Conservation (phyloP, 1,140 invertebrate genomes). For the Goniozus legneri region DNA sequence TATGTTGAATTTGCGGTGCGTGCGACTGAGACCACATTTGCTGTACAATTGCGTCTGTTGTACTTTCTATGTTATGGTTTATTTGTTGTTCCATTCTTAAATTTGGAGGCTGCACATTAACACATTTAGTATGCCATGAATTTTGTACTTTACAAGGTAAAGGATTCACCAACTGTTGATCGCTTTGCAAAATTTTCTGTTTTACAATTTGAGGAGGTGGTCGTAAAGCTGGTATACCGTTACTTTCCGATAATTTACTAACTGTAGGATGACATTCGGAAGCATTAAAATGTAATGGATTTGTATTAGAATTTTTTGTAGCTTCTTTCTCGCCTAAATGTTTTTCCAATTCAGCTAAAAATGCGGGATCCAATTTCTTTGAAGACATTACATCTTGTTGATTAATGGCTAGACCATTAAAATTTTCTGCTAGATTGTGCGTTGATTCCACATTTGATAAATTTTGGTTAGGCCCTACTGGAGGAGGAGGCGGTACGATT, state of each 20-base stretch:
- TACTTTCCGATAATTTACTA: slow-evolving; percentile 36
- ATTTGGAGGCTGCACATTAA: slow-evolving; percentile 35
- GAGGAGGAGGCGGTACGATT: slow-evolving; percentile 16
- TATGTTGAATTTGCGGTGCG: slow-evolving; percentile 8
- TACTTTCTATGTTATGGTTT: slow-evolving; percentile 25
- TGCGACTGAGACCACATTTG: slow-evolving; percentile 46
- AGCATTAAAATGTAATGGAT: neutral
- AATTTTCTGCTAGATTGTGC: slow-evolving; percentile 38
- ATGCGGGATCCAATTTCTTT: slow-evolving; percentile 56
- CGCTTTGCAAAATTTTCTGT: slow-evolving; percentile 36
- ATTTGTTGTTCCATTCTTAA: slow-evolving; percentile 19
- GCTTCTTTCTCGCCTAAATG: slow-evolving; percentile 57
- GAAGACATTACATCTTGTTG: slow-evolving; percentile 20
- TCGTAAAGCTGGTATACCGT: slow-evolving; percentile 43
- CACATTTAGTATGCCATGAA: slow-evolving; percentile 39
- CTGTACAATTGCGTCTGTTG: slow-evolving; percentile 37
- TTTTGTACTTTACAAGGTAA: slow-evolving; percentile 41
- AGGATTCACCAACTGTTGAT: slow-evolving; percentile 15
- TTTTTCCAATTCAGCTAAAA: slow-evolving; percentile 63
- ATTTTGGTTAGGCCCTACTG: slow-evolving; percentile 39
- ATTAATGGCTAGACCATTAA: slow-evolving; percentile 39
- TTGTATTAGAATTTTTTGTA: slow-evolving; percentile 49
- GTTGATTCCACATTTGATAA: slow-evolving; percentile 38
- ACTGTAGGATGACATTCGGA: slow-evolving; percentile 11
- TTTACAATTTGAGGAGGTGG: slow-evolving; percentile 49